These are phyloP conservation scores for Heliopora coerulea DNA, from an alignment of 92 coral and sea anemone genomes.

Conservation along the genomic window DNA sequence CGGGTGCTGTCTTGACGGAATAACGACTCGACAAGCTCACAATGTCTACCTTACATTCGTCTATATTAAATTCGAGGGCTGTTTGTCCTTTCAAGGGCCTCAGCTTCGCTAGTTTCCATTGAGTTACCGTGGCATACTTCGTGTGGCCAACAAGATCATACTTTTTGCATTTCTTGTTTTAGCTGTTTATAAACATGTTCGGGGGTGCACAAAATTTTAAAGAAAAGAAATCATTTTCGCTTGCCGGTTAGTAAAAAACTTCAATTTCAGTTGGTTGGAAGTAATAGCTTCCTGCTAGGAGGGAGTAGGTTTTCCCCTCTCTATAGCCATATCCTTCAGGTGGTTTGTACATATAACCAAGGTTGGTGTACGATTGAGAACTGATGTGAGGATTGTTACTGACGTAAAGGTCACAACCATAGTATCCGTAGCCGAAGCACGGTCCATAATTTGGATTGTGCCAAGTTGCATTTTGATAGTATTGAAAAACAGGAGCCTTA, in stretches of 20 bases:
- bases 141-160: no score
- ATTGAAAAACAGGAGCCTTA: neutral
- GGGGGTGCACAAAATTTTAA: no score
- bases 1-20: no score
- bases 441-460: neutral
- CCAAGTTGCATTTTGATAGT: neutral
- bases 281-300: constrained; percentile 15
- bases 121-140: no score
- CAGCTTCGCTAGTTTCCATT: no score
- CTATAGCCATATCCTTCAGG: neutral
- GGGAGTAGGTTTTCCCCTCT: constrained; percentile 3
- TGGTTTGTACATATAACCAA: constrained; percentile 15
- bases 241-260: neutral
- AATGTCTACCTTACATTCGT: no score
- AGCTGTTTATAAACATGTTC: no score
- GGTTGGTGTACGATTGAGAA: constrained; percentile 1
- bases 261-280: constrained; percentile 12
- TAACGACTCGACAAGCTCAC: no score
- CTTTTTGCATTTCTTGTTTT: no score
- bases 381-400: neutral
- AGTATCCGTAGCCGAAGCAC: neutral
- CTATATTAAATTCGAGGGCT: no score
- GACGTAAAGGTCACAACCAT: constrained; percentile 12
- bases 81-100: no score
- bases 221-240: no score